These are phyloP conservation scores for Gymnopithys bicolor DNA, from an alignment of 2,797 vertebrate genomes.

Conservation along the genomic window DNA sequence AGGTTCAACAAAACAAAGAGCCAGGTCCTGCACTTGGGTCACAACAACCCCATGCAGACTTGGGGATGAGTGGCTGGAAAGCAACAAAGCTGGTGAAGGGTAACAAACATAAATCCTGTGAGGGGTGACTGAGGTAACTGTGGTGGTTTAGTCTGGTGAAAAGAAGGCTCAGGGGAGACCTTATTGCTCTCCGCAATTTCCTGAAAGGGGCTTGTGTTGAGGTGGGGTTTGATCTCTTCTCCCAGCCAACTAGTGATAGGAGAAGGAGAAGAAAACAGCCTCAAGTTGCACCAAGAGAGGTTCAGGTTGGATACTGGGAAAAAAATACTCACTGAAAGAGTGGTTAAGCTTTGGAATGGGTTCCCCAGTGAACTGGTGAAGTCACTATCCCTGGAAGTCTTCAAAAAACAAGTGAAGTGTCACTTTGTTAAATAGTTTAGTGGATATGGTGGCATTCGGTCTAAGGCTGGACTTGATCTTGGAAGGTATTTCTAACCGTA, in stretches of 20 bases:
- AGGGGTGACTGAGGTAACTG: not conserved
- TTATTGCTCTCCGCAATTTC: not conserved
- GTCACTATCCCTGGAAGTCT: not conserved
- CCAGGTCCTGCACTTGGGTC: not conserved
- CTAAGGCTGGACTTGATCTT: fast-evolving
- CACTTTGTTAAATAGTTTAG: not conserved
- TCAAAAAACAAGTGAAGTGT: not conserved
- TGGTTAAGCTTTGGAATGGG: not conserved
- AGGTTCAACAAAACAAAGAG: not conserved
- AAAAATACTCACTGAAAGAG: not conserved
- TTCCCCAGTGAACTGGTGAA: not conserved
- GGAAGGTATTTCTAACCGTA: not conserved
- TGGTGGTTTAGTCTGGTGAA: not conserved
- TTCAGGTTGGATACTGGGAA: not conserved
- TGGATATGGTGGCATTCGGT: not conserved
- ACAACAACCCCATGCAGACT: not conserved
- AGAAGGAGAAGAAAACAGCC: not conserved
- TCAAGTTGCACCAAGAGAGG: not conserved
- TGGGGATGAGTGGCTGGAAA: not conserved
- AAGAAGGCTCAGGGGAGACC: not conserved
- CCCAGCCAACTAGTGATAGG: not conserved
- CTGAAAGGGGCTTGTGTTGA: not conserved
- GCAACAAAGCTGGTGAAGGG: not conserved
- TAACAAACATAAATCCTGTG: not conserved
- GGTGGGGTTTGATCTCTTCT: not conserved